phyloP scores from a whole-genome alignment of 2,888 invertebrate genomes.

The Pollenia labialis region DNA sequence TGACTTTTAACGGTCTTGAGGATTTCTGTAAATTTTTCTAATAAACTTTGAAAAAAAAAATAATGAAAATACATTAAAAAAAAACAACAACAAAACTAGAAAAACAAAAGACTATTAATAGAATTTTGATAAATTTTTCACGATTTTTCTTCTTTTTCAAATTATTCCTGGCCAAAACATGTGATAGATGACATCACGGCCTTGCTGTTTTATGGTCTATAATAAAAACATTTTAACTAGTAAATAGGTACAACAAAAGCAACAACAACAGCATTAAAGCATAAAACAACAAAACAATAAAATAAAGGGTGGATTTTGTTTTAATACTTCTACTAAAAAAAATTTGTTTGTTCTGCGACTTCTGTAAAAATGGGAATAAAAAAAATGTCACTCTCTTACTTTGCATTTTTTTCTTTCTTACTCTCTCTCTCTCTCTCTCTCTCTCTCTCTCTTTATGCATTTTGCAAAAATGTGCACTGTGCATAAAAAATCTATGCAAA shows the following conservation, averaged over 20 bases:
- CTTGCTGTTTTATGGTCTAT: conserved; percentile 59
- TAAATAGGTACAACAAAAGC: conserved; percentile 20
- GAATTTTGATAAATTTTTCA: conserved; percentile 28
- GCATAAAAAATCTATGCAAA: not conserved
- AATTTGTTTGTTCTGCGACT: not conserved
- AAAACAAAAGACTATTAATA: conserved; percentile 54
- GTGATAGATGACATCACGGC: conserved; percentile 74
- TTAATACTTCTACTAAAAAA: not conserved
- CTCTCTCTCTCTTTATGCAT: not conserved
- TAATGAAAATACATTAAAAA: not conserved
- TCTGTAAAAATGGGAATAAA: conserved; percentile 8
- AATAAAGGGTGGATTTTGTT: conserved; percentile 57
- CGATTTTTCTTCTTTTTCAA: conserved; percentile 15
- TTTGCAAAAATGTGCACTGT: not conserved
- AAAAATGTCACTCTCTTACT: not conserved
- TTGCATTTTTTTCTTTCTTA: conserved; percentile 50
- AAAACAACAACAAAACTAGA: not conserved
- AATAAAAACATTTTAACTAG: not conserved
- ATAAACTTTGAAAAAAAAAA: not conserved
- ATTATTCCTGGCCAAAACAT: conserved; percentile 65
- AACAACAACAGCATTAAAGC: conserved; percentile 7
- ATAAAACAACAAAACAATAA: conserved; percentile 5
- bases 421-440: not conserved
- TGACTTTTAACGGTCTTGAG: conserved; percentile 50
- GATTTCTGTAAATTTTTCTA: not conserved